Evolutionary conservation across 2,888 invertebrate genomes (phyloP).

Genomic region (Melikaiella ostensackeni): DNA sequence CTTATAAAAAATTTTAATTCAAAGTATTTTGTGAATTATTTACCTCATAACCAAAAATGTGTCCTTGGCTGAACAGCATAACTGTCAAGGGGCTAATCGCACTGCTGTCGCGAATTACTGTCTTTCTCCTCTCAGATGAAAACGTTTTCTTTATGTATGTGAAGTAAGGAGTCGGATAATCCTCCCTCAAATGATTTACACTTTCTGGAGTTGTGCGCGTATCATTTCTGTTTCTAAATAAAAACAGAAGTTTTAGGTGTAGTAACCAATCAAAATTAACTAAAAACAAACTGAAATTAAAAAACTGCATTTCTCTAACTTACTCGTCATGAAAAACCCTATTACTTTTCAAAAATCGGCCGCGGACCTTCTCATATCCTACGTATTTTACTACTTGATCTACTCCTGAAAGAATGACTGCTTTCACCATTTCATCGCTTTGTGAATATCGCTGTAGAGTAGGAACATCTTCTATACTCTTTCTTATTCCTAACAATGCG

Average conservation of each 20-base stretch:
- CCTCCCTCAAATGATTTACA: slow-evolving; percentile 80
- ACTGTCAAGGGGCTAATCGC: slow-evolving; percentile 81
- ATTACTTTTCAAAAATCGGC: not conserved
- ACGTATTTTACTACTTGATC: slow-evolving; percentile 79
- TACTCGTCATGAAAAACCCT: slow-evolving; percentile 21
- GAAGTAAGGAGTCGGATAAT: slow-evolving; percentile 78
- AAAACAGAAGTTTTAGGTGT: not conserved
- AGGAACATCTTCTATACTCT: slow-evolving; percentile 62
- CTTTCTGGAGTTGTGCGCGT: slow-evolving; percentile 79
- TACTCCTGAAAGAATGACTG: slow-evolving; percentile 80
- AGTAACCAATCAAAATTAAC: not conserved
- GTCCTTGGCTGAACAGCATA: slow-evolving; percentile 78
- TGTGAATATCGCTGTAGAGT: slow-evolving; percentile 78
- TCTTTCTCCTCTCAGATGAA: slow-evolving; percentile 79
- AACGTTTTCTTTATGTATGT: slow-evolving; percentile 81
- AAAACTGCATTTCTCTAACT: not conserved
- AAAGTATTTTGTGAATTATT: slow-evolving; percentile 38
- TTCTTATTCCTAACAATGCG: not conserved
- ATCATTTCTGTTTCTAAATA: not conserved
- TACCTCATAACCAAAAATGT: slow-evolving; percentile 60
- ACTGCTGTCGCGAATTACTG: slow-evolving; percentile 81
- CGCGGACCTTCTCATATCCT: slow-evolving; percentile 71
- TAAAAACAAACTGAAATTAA: not conserved
- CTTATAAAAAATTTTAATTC: too few relatives aligned
- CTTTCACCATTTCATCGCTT: slow-evolving; percentile 81